A percentile compares a stretch with the other conserved stretches of the same genome.
These are phyloP conservation scores for Pseudopleuronectes americanus DNA, from an alignment of 2,797 vertebrate species.

Conservation along the genomic window DNA sequence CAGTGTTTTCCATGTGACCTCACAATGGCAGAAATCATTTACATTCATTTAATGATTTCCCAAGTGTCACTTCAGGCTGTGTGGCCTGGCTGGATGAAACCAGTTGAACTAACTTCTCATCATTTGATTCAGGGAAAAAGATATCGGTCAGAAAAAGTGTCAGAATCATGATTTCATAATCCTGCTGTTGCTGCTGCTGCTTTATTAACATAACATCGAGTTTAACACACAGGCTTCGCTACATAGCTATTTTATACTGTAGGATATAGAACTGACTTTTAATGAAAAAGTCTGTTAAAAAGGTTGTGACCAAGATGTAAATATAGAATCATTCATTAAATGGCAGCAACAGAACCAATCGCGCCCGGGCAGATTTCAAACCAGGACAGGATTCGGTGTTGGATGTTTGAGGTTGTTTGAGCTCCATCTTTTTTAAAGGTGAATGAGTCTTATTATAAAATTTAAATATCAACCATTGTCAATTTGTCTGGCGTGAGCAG, in stretches of 20 bases:
- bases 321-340: neutral
- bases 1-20: conserved; percentile 29
- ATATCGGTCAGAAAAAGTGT: neutral
- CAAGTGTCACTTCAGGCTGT: neutral
- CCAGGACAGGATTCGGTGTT: neutral
- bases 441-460: conserved; percentile 14
- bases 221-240: too few relatives aligned
- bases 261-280: too few relatives aligned
- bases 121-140: neutral
- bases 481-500: conserved; percentile 24
- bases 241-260: too few relatives aligned
- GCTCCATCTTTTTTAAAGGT: neutral
- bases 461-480: conserved; percentile 32
- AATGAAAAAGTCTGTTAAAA: too few relatives aligned
- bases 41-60: conserved; percentile 27
- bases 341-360: neutral
- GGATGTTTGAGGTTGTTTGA: conserved; percentile 13
- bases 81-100: conserved; percentile 7
- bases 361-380: too few relatives aligned
- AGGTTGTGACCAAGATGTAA: too few relatives aligned
- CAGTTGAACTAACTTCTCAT: neutral
- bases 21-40: conserved; percentile 9
- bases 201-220: neutral
- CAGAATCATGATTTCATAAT: too few relatives aligned
- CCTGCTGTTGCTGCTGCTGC: neutral